Percentiles rank a stretch among this genome's conserved stretches.
These are phyloP conservation scores for Candidula unifasciata DNA, from an alignment of 2,888 invertebrate species.

Conservation along the genomic window DNA sequence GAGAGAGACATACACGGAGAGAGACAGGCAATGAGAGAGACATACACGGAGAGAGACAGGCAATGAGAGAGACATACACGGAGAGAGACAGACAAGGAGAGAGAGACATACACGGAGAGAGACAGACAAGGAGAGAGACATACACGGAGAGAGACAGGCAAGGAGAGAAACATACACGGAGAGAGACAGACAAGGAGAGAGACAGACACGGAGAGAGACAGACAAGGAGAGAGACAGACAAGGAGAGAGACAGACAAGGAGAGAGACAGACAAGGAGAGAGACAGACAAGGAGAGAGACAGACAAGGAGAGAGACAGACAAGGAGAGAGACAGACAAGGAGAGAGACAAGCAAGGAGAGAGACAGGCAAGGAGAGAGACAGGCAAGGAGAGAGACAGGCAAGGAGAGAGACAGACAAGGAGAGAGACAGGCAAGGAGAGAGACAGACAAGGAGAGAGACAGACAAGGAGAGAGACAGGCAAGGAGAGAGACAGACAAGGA, in stretches of 20 bases:
- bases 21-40: too few species aligned
- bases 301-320: not conserved
- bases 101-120: too few species aligned
- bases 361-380: not conserved
- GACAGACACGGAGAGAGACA: not conserved
- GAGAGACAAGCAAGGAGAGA: not conserved
- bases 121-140: too few species aligned
- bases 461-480: not conserved
- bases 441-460: not conserved
- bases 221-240: not conserved
- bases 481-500: too few species aligned
- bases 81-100: too few species aligned
- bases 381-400: not conserved
- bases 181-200: not conserved
- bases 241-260: not conserved
- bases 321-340: too few species aligned
- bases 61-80: too few species aligned
- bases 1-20: too few species aligned
- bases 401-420: not conserved
- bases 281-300: not conserved
- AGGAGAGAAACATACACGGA: not conserved
- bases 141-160: too few species aligned
- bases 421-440: not conserved
- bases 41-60: too few species aligned
- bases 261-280: conserved; percentile 13